phyloP scores from a whole-genome alignment of 2,797 vertebrate genomes.

The Sylvilagus floridanus region DNA sequence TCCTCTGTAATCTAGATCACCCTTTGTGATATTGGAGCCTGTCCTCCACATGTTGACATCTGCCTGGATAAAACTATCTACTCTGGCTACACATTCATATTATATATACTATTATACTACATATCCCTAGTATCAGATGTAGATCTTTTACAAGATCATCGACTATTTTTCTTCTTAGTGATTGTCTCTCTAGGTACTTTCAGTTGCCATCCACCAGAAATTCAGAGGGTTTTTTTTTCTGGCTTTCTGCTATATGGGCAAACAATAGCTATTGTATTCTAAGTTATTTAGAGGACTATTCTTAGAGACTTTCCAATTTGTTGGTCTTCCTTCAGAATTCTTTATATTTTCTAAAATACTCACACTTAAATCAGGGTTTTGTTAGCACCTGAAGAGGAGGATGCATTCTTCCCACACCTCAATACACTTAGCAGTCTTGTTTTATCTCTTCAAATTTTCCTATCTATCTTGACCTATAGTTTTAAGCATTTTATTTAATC shows the following conservation, averaged over 20 bases:
- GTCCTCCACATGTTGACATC: not conserved
- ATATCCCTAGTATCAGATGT: constrained; percentile 26
- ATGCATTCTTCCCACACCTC: not conserved
- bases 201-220: not conserved
- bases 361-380: not conserved
- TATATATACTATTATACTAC: too few relatives aligned
- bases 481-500: constrained; percentile 4
- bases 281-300: constrained; percentile 2
- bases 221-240: not conserved
- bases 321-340: not conserved
- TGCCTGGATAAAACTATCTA: not conserved
- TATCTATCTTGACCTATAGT: not conserved
- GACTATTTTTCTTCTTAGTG: constrained; percentile 34
- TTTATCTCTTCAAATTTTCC: constrained; percentile 26
- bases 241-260: not conserved
- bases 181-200: not conserved
- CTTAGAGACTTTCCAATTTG: constrained; percentile 19
- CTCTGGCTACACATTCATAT: not conserved
- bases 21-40: not conserved
- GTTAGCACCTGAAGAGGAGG: not conserved
- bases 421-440: not conserved
- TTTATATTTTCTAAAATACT: not conserved
- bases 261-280: not conserved
- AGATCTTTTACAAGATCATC: not conserved
- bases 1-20: not conserved